These are phyloP conservation scores for Drosophila mauritiana DNA, from an alignment of 1,140 invertebrate species.

Conservation along the genomic window DNA sequence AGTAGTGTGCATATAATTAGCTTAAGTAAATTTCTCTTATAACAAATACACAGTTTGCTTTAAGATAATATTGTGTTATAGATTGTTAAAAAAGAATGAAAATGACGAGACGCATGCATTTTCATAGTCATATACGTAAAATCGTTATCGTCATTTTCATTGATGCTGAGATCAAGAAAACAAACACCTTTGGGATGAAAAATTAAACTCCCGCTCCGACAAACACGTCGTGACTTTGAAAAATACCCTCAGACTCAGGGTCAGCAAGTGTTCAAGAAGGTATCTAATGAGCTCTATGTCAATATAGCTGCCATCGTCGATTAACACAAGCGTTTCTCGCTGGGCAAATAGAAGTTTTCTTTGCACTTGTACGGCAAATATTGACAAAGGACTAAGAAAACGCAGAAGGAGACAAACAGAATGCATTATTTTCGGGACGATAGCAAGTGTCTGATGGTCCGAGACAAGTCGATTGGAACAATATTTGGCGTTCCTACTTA, in stretches of 20 bases:
- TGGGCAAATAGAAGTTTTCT: conserved; percentile 41
- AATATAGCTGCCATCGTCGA: conserved; percentile 42
- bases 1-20: no score
- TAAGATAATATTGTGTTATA: not conserved
- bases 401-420: conserved; percentile 36
- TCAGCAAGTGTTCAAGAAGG: conserved; percentile 39
- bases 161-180: conserved; percentile 8
- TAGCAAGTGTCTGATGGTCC: conserved; percentile 38
- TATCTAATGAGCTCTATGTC: conserved; percentile 50
- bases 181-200: conserved; percentile 10
- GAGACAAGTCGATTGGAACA: conserved; percentile 39
- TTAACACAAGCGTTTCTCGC: conserved; percentile 44
- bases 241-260: conserved; percentile 27
- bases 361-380: conserved; percentile 52
- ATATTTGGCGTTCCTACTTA: conserved; percentile 47
- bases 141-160: conserved; percentile 7
- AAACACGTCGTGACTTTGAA: conserved; percentile 35
- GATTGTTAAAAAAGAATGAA: not conserved
- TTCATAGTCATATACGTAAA: not conserved
- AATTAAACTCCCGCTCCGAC: not conserved
- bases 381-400: conserved; percentile 51
- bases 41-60: not conserved
- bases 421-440: conserved; percentile 25
- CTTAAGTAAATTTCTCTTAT: no score
- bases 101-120: not conserved